These are phyloP conservation scores for Muntiacus muntjak DNA, from an alignment of 2,113 vertebrate genomes.

Conservation along the genomic window DNA sequence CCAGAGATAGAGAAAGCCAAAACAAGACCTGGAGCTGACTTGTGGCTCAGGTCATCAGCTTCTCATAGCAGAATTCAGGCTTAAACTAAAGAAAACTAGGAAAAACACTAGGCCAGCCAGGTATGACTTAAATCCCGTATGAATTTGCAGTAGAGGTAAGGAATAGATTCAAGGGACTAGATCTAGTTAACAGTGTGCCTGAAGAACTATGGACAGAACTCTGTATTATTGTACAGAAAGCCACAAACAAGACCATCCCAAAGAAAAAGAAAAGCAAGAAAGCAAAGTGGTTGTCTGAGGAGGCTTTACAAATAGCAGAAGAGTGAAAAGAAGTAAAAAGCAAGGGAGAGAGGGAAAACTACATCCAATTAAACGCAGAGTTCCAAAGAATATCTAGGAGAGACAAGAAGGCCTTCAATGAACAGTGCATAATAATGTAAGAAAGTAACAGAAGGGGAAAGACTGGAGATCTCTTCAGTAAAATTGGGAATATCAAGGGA, in stretches of 20 bases:
- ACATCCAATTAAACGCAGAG: background rate
- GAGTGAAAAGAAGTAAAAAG: background rate
- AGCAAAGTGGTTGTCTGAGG: background rate
- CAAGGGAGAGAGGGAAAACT: background rate
- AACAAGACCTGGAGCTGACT: background rate
- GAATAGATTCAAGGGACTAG: background rate
- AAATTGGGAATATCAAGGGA: background rate
- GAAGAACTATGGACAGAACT: background rate
- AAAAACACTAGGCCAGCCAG: background rate
- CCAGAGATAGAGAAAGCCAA: background rate
- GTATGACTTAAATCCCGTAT: background rate
- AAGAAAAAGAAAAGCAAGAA: background rate
- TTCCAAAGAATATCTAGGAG: background rate
- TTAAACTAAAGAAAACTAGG: background rate
- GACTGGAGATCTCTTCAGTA: background rate
- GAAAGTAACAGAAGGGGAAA: background rate
- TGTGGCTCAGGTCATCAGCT: background rate
- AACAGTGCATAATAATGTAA: background rate
- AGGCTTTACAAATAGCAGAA: background rate
- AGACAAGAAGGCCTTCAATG: background rate
- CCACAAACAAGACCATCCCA: background rate
- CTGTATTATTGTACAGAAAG: background rate
- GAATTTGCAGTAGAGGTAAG: background rate
- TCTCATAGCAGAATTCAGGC: background rate
- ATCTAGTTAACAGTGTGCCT: background rate